These are phyloP conservation scores for Saccostrea cuccullata DNA, from an alignment of 1,140 invertebrate genomes.

Conservation along the genomic window DNA sequence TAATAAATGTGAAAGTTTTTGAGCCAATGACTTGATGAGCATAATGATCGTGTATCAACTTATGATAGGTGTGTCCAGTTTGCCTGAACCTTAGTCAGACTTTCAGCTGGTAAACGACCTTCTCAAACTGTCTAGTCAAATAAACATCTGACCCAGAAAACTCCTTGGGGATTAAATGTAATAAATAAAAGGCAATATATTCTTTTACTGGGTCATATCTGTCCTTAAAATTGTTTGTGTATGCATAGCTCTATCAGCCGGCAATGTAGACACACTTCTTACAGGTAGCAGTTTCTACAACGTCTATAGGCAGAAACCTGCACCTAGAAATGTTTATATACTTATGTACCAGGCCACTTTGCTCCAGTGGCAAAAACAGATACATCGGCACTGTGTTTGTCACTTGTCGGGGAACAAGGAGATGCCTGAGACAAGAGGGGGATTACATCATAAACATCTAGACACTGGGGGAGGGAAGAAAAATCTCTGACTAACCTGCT, in stretches of 20 bases:
- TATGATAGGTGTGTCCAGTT: not conserved
- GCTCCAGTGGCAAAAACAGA: not conserved
- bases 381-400: slow-evolving; percentile 6
- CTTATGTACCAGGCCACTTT: not conserved
- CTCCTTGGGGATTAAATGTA: slow-evolving; percentile 8
- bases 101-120: not conserved
- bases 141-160: not conserved
- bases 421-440: not conserved
- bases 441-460: slow-evolving; percentile 19
- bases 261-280: not conserved
- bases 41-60: not conserved
- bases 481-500: not conserved
- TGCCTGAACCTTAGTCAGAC: not conserved
- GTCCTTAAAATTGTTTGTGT: not conserved
- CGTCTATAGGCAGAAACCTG: not conserved
- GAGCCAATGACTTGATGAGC: no score
- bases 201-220: not conserved
- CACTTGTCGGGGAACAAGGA: not conserved
- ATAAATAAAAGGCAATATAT: not conserved
- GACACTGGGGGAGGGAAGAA: slow-evolving; percentile 19
- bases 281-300: not conserved
- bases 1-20: no score
- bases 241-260: not conserved
- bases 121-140: not conserved
- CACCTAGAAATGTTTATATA: not conserved